These are phyloP conservation scores for Alentia gelatinosa DNA, from an alignment of 2,888 invertebrate species.

Conservation along the genomic window DNA sequence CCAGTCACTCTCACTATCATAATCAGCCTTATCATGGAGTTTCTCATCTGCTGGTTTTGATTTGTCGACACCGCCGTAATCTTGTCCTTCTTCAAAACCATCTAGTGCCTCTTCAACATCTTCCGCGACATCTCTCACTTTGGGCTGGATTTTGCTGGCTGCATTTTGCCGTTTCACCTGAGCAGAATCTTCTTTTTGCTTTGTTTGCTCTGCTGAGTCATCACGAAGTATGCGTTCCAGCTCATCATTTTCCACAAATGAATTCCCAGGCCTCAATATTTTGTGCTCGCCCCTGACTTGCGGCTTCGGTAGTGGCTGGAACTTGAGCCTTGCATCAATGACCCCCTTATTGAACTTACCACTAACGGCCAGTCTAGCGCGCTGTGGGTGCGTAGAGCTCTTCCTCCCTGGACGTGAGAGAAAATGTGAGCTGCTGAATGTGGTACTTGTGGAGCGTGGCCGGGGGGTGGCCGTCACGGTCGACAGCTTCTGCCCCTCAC, in stretches of 20 bases:
- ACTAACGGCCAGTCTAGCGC: not conserved
- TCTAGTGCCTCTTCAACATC: not conserved
- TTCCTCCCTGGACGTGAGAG: not conserved
- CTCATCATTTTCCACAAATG: not conserved
- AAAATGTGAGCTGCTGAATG: conserved; percentile 19
- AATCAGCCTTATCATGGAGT: not conserved
- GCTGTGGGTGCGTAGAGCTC: not conserved
- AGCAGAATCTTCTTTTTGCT: not conserved
- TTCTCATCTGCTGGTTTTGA: not conserved
- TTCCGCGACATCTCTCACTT: not conserved
- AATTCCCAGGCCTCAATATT: not conserved
- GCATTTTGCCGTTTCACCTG: not conserved
- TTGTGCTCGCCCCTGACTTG: not conserved
- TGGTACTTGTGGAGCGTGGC: not conserved
- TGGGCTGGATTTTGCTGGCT: not conserved
- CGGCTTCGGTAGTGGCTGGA: not conserved
- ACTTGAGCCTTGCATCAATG: not conserved
- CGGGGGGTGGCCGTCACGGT: not conserved
- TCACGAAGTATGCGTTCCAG: not conserved
- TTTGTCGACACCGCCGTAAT: not conserved
- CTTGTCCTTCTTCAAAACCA: not conserved
- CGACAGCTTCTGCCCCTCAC: not conserved
- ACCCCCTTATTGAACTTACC: not conserved
- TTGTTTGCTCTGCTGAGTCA: not conserved
- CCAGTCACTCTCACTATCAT: not conserved